Percentiles rank a stretch among this genome's conserved stretches.
phyloP scores from a whole-genome alignment of 2,797 vertebrate genomes.

The Diplodus puntazzo region DNA sequence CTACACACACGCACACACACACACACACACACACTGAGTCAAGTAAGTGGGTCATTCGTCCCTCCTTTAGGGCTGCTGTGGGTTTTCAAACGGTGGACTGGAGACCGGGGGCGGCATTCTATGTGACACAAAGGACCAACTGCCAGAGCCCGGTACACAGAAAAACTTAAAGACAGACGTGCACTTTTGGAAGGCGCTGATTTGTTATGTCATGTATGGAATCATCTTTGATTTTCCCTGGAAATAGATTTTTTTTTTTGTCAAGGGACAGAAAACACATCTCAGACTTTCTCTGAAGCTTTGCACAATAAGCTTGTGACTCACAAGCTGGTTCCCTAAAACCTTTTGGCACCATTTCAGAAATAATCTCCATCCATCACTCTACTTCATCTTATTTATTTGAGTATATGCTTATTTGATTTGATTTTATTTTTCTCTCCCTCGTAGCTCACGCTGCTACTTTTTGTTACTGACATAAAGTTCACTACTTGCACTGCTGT shows the following conservation, averaged over 20 bases:
- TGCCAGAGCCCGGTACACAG: not conserved
- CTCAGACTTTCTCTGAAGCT: not conserved
- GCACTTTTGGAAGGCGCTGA: not conserved
- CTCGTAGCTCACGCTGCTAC: too few species aligned
- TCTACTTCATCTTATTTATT: too few species aligned
- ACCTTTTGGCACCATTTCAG: too few species aligned
- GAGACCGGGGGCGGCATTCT: not conserved
- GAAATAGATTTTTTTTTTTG: not conserved
- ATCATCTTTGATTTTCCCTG: not conserved
- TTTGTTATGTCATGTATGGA: not conserved
- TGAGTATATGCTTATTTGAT: too few species aligned
- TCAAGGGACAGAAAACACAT: not conserved
- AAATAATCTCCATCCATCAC: too few species aligned
- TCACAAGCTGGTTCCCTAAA: too few species aligned
- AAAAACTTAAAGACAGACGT: not conserved
- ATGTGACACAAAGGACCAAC: not conserved
- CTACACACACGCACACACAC: not conserved
- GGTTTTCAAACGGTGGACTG: slow-evolving; percentile 18
- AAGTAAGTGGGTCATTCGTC: slow-evolving; percentile 61
- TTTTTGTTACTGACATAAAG: too few species aligned
- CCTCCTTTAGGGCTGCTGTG: slow-evolving; percentile 35
- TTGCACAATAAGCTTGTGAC: not conserved
- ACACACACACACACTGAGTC: slow-evolving; percentile 14
- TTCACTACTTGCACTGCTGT: too few species aligned
- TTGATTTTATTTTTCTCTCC: too few species aligned